A percentile compares a stretch with the other conserved stretches of the same genome.
Conservation (phyloP, 2,888 invertebrate species). For the Hylaea fasciaria region DNA sequence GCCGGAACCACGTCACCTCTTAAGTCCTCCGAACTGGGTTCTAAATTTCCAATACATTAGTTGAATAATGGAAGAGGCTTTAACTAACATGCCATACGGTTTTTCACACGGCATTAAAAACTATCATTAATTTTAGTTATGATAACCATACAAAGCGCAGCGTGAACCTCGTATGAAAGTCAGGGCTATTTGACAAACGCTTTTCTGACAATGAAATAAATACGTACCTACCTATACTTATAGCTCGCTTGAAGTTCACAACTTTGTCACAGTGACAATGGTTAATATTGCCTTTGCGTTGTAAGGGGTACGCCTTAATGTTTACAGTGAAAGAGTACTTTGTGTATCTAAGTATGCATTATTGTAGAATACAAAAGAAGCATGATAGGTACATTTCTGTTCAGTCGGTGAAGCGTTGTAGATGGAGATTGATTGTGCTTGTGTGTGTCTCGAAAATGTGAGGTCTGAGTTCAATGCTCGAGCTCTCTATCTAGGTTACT, state of each 20-base stretch:
- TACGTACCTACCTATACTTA: neutral
- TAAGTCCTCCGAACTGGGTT: neutral
- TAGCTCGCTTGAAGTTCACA: slow-evolving; percentile 1
- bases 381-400: slow-evolving; percentile 39
- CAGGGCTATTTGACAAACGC: slow-evolving; percentile 30
- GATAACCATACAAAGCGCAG: slow-evolving; percentile 18
- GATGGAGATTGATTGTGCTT: slow-evolving; percentile 54
- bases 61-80: slow-evolving; percentile 1
- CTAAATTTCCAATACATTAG: neutral
- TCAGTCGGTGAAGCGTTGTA: slow-evolving; percentile 45
- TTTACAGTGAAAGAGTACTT: slow-evolving; percentile 18
- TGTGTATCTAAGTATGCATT: neutral
- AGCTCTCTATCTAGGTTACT: slow-evolving; percentile 27
- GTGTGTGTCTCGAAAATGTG: slow-evolving; percentile 33
- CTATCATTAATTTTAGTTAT: slow-evolving; percentile 24
- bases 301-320: neutral
- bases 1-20: neutral
- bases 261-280: slow-evolving; percentile 21
- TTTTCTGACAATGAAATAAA: slow-evolving; percentile 19
- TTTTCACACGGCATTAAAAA: slow-evolving; percentile 17
- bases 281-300: neutral
- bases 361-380: slow-evolving; percentile 20
- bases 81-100: slow-evolving; percentile 12
- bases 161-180: slow-evolving; percentile 25
- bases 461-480: slow-evolving; percentile 57